A percentile compares a stretch with the other conserved stretches of the same genome.
Evolutionary conservation across 2,797 vertebrate genomes (phyloP).

Genomic region (Notoglanidium macrostoma): DNA sequence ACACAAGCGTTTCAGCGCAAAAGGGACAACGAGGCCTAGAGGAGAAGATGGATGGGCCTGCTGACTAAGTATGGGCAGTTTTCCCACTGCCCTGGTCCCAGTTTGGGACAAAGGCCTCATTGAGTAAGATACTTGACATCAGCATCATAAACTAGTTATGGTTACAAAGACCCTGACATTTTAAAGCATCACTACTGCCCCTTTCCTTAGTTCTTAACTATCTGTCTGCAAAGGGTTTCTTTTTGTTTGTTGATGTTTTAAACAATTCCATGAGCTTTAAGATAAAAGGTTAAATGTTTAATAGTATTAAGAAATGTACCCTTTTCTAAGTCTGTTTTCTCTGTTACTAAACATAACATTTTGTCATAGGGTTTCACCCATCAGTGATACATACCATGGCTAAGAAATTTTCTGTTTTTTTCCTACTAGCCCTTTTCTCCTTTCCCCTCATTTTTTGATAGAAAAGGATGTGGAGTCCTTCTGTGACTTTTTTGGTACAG

Average conservation of each 20-base stretch:
- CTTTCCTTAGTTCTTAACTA: constrained; percentile 71
- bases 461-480: not conserved
- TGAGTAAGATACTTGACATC: constrained; percentile 98
- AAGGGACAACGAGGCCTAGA: constrained; percentile 81
- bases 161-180: constrained; percentile 97
- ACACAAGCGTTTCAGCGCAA: constrained; percentile 82
- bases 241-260: constrained; percentile 74
- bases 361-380: constrained; percentile 68
- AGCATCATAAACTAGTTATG: constrained; percentile 99
- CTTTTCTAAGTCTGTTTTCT: constrained; percentile 72
- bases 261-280: constrained; percentile 63
- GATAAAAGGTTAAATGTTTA: constrained; percentile 84
- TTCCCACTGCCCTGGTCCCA: constrained; percentile 96
- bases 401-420: constrained; percentile 57
- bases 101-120: constrained; percentile 98
- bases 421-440: not conserved
- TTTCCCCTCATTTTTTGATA: not conserved
- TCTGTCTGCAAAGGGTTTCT: constrained; percentile 77
- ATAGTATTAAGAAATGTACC: constrained; percentile 80
- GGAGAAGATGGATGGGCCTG: constrained; percentile 96
- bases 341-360: constrained; percentile 76
- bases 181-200: constrained; percentile 92
- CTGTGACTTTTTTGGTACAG: not conserved
- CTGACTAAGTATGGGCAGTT: constrained; percentile 92
- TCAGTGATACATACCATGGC: constrained; percentile 47